These are phyloP conservation scores for Hyalella azteca DNA, from an alignment of 2,888 invertebrate genomes.

Conservation along the genomic window DNA sequence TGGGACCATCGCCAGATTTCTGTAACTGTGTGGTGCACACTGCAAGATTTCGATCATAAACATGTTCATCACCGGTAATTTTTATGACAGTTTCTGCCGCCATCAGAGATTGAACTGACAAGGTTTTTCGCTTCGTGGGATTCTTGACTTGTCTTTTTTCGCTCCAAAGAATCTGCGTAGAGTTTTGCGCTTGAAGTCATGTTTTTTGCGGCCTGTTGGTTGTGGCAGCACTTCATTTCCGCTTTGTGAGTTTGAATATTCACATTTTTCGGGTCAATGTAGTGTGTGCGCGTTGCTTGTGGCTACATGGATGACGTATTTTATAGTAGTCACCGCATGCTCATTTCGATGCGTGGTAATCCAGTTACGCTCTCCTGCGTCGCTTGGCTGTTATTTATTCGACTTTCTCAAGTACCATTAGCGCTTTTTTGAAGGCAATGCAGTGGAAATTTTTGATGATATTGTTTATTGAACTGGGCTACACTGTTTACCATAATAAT, in stretches of 20 bases:
- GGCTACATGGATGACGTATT: too few species aligned
- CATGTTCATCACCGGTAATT: too few species aligned
- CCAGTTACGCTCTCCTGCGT: slow-evolving; percentile 22
- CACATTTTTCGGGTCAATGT: neutral
- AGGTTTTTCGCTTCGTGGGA: neutral
- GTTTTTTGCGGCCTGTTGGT: neutral
- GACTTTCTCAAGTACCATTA: too few species aligned
- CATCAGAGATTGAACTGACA: neutral
- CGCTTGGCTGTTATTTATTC: too few species aligned
- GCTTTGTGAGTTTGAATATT: neutral
- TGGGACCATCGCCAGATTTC: too few species aligned
- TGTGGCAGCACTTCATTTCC: neutral
- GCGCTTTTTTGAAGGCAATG: too few species aligned
- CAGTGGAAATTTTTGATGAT: too few species aligned
- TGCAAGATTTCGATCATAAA: too few species aligned
- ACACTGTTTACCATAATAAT: too few species aligned
- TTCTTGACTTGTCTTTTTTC: neutral
- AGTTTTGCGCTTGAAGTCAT: neutral
- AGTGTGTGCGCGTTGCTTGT: neutral
- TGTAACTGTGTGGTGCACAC: too few species aligned
- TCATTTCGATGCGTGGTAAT: neutral
- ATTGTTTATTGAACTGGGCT: too few species aligned
- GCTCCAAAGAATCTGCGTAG: neutral
- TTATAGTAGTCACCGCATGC: neutral
- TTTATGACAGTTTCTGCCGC: neutral